Base-by-base conservation (phyloP, 2,888 invertebrate genomes). In the Dasypogon diadema region DNA sequence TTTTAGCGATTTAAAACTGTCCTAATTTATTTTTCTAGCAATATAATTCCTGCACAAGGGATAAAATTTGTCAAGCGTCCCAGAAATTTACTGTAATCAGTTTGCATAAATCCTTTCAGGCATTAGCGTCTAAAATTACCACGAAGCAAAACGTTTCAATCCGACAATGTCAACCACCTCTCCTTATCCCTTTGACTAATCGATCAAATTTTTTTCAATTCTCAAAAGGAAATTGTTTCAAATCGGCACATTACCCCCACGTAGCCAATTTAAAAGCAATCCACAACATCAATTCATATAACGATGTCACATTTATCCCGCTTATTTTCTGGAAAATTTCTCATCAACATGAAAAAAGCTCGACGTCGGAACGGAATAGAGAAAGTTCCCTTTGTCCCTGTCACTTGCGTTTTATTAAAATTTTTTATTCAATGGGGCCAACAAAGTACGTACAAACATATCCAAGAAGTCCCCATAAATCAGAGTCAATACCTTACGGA, bases 191-290 rank as follows among this genome's bases (percentile, higher is more conserved):
- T 18, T 42, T 70, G 70, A 70, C 54, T 54, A 70, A 70, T 70
- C 70, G 70, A 54, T 54, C 18, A 70, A 54, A 70, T 70, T 70
- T 70, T 70, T 70, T 54, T 54, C 70, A 70, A 70, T 70, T 70
- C 54, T 26, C 30, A 42, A n/a, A 42, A 48, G 74, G 42, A 74
- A 74, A 74, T 74, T 74, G 74, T 74, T 74, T 74, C 58, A 74
- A 74, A 74, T 74, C 42, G 74, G 56, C 74, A 51, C 70, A 54
- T 54, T 34, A 70, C 54, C 70, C 30, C 70, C 12, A 16, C 54
- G 70, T 30, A 70, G 54, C 70, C 70, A 70, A 60, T 65, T 54
- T 42, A 63, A 75, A 75, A 65, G 63, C 63, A 75, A 75, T 75
- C 75, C 75, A 26, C 54, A 65, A 21, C 75, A 75, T 75, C 75